These are phyloP conservation scores for Paralichthys olivaceus DNA, from an alignment of 2,113 vertebrate genomes.

Conservation along the genomic window DNA sequence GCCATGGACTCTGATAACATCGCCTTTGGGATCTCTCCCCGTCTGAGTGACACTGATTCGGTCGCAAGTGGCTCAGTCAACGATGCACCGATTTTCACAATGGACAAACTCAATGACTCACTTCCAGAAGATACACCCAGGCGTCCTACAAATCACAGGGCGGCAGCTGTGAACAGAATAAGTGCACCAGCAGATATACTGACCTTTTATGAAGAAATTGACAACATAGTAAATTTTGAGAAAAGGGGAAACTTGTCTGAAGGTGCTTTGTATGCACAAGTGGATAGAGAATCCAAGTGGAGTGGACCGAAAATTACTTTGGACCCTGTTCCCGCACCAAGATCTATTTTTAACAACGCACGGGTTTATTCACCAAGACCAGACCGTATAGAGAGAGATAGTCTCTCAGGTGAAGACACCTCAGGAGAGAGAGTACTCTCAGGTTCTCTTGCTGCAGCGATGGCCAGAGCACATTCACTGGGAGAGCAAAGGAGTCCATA, in stretches of 20 bases:
- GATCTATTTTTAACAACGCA: not conserved
- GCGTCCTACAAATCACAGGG: not conserved
- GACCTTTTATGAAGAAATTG: conserved; percentile 25
- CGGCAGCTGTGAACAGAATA: not conserved
- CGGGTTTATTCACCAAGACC: not conserved
- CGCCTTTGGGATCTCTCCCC: conserved; percentile 28
- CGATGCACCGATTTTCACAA: conserved; percentile 12
- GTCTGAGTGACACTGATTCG: conserved; percentile 58
- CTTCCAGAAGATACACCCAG: not conserved
- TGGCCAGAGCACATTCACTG: conserved; percentile 53
- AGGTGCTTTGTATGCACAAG: conserved; percentile 37
- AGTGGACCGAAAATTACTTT: conserved; percentile 6
- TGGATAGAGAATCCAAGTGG: conserved; percentile 29
- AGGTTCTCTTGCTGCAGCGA: not conserved
- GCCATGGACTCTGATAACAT: not conserved
- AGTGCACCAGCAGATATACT: not conserved
- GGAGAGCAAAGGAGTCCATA: conserved; percentile 43
- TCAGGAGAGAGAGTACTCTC: not conserved
- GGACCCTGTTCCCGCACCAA: conserved; percentile 35
- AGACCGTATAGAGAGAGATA: conserved; percentile 7
- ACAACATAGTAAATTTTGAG: not conserved
- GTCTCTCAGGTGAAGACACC: conserved; percentile 1
- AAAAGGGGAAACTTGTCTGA: not conserved
- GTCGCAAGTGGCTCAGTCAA: conserved; percentile 32
- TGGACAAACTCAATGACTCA: conserved; percentile 25